These are phyloP conservation scores for Hippocampus comes DNA, from an alignment of 2,113 vertebrate genomes.

Conservation along the genomic window DNA sequence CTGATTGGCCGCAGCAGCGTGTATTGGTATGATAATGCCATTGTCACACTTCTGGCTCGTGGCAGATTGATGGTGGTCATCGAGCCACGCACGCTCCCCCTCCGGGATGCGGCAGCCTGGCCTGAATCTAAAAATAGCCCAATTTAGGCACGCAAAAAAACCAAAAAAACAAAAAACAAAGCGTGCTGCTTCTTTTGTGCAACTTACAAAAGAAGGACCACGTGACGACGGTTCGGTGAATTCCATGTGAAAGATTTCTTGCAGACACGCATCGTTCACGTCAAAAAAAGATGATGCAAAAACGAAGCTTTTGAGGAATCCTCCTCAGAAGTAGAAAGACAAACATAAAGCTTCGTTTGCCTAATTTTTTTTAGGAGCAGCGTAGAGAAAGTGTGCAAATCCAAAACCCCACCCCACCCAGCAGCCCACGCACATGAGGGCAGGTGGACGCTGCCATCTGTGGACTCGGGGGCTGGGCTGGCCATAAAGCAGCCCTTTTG, in stretches of 20 bases:
- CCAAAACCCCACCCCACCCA: neutral
- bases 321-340: no score
- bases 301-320: no score
- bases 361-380: constrained; percentile 12
- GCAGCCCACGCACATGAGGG: neutral
- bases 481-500: constrained; percentile 65
- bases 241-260: neutral
- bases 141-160: constrained; percentile 8
- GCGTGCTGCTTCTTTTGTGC: constrained; percentile 6
- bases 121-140: constrained; percentile 47
- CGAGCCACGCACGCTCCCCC: constrained; percentile 31
- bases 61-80: constrained; percentile 75
- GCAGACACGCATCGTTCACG: neutral
- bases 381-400: constrained; percentile 39
- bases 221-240: neutral
- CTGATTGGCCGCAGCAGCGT: constrained; percentile 68
- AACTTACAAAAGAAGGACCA: neutral
- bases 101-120: constrained; percentile 12
- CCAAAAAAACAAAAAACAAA: no score
- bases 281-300: no score
- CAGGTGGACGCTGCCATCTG: constrained; percentile 76
- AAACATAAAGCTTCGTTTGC: no score
- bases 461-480: constrained; percentile 50
- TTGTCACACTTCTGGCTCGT: constrained; percentile 72
- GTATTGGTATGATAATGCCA: constrained; percentile 76